Conservation (phyloP, 2,113 vertebrate genomes). For the Tychaedon coryphoeus region DNA sequence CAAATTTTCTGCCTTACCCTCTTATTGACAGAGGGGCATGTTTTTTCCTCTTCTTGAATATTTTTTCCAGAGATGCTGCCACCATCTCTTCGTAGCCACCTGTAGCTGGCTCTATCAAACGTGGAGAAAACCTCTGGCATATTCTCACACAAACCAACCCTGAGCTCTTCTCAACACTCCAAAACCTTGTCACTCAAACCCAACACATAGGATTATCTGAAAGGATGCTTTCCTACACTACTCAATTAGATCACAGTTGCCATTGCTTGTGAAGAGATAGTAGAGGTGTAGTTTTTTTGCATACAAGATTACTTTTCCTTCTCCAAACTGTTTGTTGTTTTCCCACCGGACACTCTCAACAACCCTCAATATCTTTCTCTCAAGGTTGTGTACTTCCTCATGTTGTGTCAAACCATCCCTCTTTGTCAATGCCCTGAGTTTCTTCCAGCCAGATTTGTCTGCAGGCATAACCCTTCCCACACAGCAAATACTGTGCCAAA, state of each 20-base stretch:
- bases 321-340: background rate
- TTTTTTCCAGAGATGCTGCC: background rate
- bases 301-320: background rate
- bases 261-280: background rate
- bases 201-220: background rate
- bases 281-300: background rate
- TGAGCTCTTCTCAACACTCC: no score
- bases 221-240: background rate
- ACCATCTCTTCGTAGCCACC: background rate
- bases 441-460: background rate
- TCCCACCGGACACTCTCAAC: background rate
- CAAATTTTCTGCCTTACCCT: background rate
- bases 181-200: background rate
- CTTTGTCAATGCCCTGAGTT: background rate
- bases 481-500: background rate
- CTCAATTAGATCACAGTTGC: background rate
- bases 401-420: background rate
- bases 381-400: background rate
- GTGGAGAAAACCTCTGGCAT: background rate
- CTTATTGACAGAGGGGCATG: background rate
- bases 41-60: background rate
- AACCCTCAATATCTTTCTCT: background rate
- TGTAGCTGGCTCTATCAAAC: fast-evolving
- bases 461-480: background rate
- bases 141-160: background rate